Conservation (phyloP, 2,888 invertebrate genomes). For the Leptura quadrifasciata region DNA sequence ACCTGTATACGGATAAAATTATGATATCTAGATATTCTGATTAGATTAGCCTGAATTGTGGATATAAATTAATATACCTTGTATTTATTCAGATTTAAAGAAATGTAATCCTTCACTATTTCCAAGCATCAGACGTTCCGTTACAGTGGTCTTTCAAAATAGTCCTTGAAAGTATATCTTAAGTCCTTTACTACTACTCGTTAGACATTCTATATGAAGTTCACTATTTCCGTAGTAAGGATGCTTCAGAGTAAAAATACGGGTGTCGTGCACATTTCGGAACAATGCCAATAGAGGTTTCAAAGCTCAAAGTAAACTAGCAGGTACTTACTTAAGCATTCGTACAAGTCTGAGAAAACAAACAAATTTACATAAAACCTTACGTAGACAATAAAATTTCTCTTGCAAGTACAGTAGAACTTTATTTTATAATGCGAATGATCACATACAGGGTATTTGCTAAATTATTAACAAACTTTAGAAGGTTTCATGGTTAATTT, state of each 20-base stretch:
- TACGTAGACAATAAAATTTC: not conserved
- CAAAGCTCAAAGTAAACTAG: not conserved
- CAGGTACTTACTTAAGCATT: not conserved
- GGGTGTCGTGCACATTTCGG: not conserved
- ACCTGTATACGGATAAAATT: no score
- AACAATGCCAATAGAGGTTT: not conserved
- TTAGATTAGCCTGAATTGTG: not conserved
- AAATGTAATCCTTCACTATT: not conserved
- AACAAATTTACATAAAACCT: not conserved
- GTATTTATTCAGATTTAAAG: not conserved
- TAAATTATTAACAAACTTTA: no score
- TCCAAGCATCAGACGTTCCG: not conserved
- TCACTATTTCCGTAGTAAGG: conserved; percentile 4
- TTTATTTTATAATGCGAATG: no score
- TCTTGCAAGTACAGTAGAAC: not conserved
- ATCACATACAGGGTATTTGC: no score
- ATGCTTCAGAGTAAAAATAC: not conserved
- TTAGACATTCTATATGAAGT: not conserved
- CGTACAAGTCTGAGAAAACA: not conserved
- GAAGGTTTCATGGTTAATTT: no score
- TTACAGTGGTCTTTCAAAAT: not conserved
- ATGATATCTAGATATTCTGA: no score
- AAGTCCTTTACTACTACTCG: not conserved
- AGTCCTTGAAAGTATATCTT: not conserved
- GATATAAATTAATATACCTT: not conserved